Conservation (phyloP, 2,113 vertebrate species). For the Meriones unguiculatus region DNA sequence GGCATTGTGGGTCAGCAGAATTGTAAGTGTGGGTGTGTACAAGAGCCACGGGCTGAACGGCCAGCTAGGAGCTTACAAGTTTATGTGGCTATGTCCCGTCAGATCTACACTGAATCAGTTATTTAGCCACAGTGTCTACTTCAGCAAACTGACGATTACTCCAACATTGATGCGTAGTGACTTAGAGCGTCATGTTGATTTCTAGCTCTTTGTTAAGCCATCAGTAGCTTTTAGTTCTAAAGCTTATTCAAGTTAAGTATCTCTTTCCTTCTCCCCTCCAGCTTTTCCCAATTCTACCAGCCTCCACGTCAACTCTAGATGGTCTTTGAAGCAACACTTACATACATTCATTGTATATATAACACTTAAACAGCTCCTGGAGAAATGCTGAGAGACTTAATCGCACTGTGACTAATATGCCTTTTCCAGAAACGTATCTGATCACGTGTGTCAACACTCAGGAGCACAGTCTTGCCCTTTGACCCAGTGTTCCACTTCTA, state of each 20-base stretch:
- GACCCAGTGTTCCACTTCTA: constrained; percentile 49
- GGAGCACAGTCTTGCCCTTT: constrained; percentile 20
- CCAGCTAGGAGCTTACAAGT: background rate
- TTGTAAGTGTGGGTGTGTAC: background rate
- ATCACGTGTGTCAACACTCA: constrained; percentile 28
- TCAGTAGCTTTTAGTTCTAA: background rate
- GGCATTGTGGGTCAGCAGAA: background rate
- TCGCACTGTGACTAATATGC: background rate
- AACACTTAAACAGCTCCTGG: constrained; percentile 40
- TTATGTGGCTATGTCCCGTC: background rate
- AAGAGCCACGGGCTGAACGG: background rate
- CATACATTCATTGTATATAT: background rate
- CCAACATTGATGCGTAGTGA: background rate
- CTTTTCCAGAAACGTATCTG: constrained; percentile 1
- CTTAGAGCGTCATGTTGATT: background rate
- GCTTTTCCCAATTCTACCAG: background rate
- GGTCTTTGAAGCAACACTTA: constrained; percentile 24
- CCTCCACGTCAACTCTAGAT: background rate
- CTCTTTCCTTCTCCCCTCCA: constrained; percentile 19
- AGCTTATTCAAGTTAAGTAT: background rate
- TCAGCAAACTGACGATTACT: background rate
- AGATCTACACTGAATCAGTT: background rate
- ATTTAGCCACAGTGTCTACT: background rate
- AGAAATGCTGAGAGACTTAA: constrained; percentile 20
- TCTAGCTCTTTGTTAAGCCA: constrained; percentile 26